phyloP scores from a whole-genome alignment of 1,140 invertebrate species.

The Leptopilina boulardi region DNA sequence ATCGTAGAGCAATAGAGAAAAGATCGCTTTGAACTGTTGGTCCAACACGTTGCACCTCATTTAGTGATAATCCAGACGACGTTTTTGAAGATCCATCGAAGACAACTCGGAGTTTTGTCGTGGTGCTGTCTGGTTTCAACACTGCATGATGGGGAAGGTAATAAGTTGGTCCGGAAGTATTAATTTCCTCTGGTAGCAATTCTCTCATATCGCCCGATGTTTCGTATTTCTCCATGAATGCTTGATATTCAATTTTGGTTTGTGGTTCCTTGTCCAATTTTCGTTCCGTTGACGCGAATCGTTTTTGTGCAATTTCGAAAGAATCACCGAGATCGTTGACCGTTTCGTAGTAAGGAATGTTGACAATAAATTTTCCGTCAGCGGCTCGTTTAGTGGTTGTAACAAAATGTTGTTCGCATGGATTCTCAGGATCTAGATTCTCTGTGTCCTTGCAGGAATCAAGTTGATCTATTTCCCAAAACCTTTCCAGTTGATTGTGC shows the following conservation, averaged over 20 bases:
- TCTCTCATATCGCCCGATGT: slow-evolving; percentile 5
- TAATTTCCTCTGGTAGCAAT: not conserved
- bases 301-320: slow-evolving; percentile 16
- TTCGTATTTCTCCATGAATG: slow-evolving; percentile 40
- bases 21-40: slow-evolving; percentile 47
- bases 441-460: not conserved
- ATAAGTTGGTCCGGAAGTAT: not conserved
- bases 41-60: slow-evolving; percentile 56
- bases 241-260: slow-evolving; percentile 31
- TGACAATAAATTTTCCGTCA: slow-evolving; percentile 39
- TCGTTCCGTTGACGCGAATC: slow-evolving; percentile 37
- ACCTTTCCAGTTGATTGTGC: slow-evolving; percentile 35
- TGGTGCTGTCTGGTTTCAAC: slow-evolving; percentile 11
- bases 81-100: slow-evolving; percentile 63
- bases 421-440: not conserved
- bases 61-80: slow-evolving; percentile 54
- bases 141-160: slow-evolving; percentile 39
- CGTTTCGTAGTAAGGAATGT: slow-evolving; percentile 39
- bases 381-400: not conserved
- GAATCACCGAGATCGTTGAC: slow-evolving; percentile 38
- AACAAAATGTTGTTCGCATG: slow-evolving; percentile 40
- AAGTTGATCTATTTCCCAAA: slow-evolving; percentile 38
- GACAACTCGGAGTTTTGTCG: slow-evolving; percentile 38
- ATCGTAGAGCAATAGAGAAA: slow-evolving; percentile 40
- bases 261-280: slow-evolving; percentile 27